Evolutionary conservation across 2,888 invertebrate genomes (phyloP), one percentile per base, ranked within the genome.

Genomic region (Drosophila yooni): DNA sequence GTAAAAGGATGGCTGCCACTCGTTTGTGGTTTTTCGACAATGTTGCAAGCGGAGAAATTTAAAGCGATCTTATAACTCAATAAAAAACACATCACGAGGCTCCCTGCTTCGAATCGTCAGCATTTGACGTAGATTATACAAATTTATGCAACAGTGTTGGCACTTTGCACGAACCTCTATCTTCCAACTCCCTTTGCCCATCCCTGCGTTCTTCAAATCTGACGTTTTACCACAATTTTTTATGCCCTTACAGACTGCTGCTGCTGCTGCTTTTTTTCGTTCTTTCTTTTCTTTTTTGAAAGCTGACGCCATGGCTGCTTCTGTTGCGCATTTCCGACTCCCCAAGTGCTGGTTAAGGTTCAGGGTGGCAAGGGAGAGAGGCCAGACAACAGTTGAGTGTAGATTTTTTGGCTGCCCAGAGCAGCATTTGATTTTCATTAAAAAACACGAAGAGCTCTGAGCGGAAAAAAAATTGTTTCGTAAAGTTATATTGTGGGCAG

Each of bases 71-170:
- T 78, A 89, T 87, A 89, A 89, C 89, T 87, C 80, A 87, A 85
- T 85, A 72, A 46, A 73, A 73, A 71, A 54, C 27, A n/a, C n/a
- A 76, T 70, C 60, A 68, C 56, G 48, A 40, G 34, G 29, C 70
- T 43, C 21, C 31, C 40, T 57, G 65, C 69, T 56, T 54, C 53
- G 59, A 69, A 70, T 73, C 70, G 72, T 66, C 73, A 75, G 68
- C 77, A 67, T 70, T 74, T 74, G 74, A 56, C 60, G 68, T 64
- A 78, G 85, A 89, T 85, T 85, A 89, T 85, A 89, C 88, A 85
- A 89, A 85, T 85, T 88, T 85, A 89, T 89, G 85, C 85, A 85
- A 73, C 85, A 87, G 63, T 73, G 84, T 80, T 87, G 88, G 75
- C 77, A 84, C 80, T 89, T 82, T 71, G 69, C 71, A 60, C 58